Base-by-base conservation (phyloP, 2,797 vertebrate genomes). In the Sternarchorhynchus goeldii region DNA sequence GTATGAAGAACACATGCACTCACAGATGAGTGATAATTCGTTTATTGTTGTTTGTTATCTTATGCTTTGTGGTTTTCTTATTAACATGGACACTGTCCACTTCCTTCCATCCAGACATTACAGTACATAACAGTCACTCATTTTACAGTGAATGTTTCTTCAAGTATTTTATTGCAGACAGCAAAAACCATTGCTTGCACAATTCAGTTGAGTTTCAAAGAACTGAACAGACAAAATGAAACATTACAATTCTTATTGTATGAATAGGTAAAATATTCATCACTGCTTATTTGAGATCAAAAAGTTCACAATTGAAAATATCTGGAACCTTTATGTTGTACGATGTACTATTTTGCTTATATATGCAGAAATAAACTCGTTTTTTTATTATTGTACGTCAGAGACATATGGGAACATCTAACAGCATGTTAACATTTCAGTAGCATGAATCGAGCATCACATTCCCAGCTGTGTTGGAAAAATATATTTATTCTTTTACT, bases 361-460 rank as follows among this genome's bases (percentile, higher is more conserved):
- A 50, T 50, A 50, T 39, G 4, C 3, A 14, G 1, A 50, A 50
- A 50, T 12, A 50, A 50, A 45, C 41, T 7, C 2, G 65, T 10
- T 6, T 65, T 21, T 58, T 8, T 41, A 57, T 25, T 21, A 5
- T 31, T 72, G 7, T 72, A 16, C 20, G 55, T 45, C 34, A 45
- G 6, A 7, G 14, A 8, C 29, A 58, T 57, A 12, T 77, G 16
- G 31, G 17, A 25, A 60, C 10, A 41, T 41, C 21, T n/a, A 5
- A 41, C 39, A 2, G 45, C 45, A 50, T 50, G 8, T 50, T 77
- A 39, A 77, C 32, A 41, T 62, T 36, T 70, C 20, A 69, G 59
- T 55, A 29, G 58, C 39, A 12, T 66, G 36, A 77, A 59, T 56
- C 53, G 21, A 32, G 55, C 32, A 25, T 68, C 20, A 32, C 25